phyloP scores from a whole-genome alignment of 2,113 vertebrate species.

The Festucalex cinctus region DNA sequence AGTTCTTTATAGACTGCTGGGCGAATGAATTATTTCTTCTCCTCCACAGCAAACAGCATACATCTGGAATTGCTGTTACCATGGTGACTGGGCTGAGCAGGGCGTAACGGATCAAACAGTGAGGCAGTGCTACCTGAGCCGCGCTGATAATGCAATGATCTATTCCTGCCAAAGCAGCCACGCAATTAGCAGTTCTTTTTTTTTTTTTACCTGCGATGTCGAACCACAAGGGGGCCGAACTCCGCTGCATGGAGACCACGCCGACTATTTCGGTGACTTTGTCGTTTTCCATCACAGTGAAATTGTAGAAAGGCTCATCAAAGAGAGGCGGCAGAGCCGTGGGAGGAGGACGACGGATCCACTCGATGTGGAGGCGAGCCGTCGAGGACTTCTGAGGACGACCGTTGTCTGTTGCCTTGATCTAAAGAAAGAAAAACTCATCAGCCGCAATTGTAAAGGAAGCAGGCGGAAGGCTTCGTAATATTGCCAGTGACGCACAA shows the following conservation, averaged over 20 bases:
- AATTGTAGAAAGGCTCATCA: slow-evolving; percentile 91
- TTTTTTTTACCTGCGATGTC: slow-evolving; percentile 85
- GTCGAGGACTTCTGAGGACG: slow-evolving; percentile 92
- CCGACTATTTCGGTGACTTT: slow-evolving; percentile 92
- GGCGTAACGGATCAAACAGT: slow-evolving; percentile 51
- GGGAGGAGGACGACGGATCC: slow-evolving; percentile 83
- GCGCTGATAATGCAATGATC: slow-evolving; percentile 2
- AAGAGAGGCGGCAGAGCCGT: slow-evolving; percentile 76
- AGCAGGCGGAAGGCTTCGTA: not conserved
- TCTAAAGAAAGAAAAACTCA: slow-evolving; percentile 69
- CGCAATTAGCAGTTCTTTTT: slow-evolving; percentile 19
- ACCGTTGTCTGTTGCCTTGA: slow-evolving; percentile 94
- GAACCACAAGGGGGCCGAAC: slow-evolving; percentile 86
- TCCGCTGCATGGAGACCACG: slow-evolving; percentile 87
- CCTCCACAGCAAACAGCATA: slow-evolving; percentile 20
- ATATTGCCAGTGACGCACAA: not conserved
- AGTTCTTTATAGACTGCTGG: not conserved
- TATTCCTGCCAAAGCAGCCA: slow-evolving; percentile 20
- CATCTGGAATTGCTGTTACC: slow-evolving; percentile 31
- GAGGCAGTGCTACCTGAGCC: slow-evolving; percentile 35
- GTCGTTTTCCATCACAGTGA: slow-evolving; percentile 93
- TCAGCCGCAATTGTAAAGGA: not conserved
- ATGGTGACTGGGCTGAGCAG: slow-evolving; percentile 51
- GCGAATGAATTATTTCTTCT: slow-evolving; percentile 2
- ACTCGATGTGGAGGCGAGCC: slow-evolving; percentile 92